A percentile compares a stretch with the other conserved stretches of the same genome.
These are phyloP conservation scores for Opisthograptis luteolata DNA, from an alignment of 2,888 invertebrate species.

Conservation along the genomic window DNA sequence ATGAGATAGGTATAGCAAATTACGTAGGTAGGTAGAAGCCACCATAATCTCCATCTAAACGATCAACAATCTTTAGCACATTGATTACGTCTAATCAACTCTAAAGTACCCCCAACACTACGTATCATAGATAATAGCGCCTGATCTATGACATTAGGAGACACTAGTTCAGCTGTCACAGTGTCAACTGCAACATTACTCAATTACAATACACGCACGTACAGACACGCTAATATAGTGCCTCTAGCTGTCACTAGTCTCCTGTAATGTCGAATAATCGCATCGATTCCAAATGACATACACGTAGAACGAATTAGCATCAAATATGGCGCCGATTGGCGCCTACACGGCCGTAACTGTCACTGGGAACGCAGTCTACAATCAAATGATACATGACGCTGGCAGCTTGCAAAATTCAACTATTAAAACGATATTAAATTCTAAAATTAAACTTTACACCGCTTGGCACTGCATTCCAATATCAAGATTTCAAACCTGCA, in stretches of 20 bases:
- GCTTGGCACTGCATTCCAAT: not conserved
- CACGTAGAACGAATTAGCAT: constrained; percentile 52
- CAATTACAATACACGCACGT: constrained; percentile 50
- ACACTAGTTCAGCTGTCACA: constrained; percentile 45
- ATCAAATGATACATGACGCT: constrained; percentile 22
- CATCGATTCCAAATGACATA: constrained; percentile 52
- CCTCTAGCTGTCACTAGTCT: constrained; percentile 9
- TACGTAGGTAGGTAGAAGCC: too few relatives aligned
- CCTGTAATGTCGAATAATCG: constrained; percentile 55
- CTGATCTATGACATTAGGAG: constrained; percentile 59
- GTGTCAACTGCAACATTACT: constrained; percentile 56
- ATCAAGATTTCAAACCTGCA: not conserved
- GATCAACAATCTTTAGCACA: constrained; percentile 15
- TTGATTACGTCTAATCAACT: constrained; percentile 31
- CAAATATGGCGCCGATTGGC: constrained; percentile 52
- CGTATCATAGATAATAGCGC: constrained; percentile 46
- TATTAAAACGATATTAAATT: constrained; percentile 18
- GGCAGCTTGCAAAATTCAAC: constrained; percentile 6
- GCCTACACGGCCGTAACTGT: constrained; percentile 37
- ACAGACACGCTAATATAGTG: constrained; percentile 22
- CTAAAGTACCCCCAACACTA: constrained; percentile 22
- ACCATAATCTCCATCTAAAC: not conserved
- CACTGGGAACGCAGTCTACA: constrained; percentile 24
- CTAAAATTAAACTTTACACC: constrained; percentile 1
- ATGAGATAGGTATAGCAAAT: too few relatives aligned